Conservation (phyloP, 2,888 invertebrate species). For the Tuberolachnus salignus region DNA sequence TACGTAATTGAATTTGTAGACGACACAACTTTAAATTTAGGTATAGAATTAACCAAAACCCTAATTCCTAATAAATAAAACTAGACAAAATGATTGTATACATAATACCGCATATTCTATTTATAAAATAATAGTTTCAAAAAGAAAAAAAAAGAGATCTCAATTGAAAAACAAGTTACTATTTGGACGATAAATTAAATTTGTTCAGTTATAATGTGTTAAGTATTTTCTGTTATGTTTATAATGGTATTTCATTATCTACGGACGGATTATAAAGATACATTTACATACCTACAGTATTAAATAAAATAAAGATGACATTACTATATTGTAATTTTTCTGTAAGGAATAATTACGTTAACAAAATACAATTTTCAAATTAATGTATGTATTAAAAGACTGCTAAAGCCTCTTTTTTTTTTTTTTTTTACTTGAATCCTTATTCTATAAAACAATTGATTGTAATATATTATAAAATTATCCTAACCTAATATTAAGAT, state of each 20-base stretch:
- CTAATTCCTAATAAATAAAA: constrained; percentile 23
- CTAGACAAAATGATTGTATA: constrained; percentile 30
- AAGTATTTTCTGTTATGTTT: constrained; percentile 12
- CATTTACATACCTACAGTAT: constrained; percentile 1
- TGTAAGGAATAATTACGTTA: background rate
- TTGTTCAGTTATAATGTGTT: constrained; percentile 33
- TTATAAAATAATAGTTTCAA: constrained; percentile 22
- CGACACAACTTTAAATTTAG: constrained; percentile 34
- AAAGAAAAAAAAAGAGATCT: constrained; percentile 40
- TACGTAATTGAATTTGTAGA: constrained; percentile 44
- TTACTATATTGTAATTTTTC: background rate
- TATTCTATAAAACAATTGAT: constrained; percentile 27
- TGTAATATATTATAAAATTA: constrained; percentile 17
- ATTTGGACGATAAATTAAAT: constrained; percentile 27
- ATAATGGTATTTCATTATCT: constrained; percentile 33
- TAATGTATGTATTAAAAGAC: background rate
- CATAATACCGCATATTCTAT: constrained; percentile 9
- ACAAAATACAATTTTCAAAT: background rate
- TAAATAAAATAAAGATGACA: constrained; percentile 21
- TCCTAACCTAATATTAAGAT: constrained; percentile 14
- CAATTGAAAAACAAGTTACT: constrained; percentile 19
- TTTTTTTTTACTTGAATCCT: background rate
- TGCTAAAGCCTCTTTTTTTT: background rate
- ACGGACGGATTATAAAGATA: constrained; percentile 42
- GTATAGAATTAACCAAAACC: constrained; percentile 35